Conservation (phyloP, 2,113 vertebrate species). For the Alces alces region DNA sequence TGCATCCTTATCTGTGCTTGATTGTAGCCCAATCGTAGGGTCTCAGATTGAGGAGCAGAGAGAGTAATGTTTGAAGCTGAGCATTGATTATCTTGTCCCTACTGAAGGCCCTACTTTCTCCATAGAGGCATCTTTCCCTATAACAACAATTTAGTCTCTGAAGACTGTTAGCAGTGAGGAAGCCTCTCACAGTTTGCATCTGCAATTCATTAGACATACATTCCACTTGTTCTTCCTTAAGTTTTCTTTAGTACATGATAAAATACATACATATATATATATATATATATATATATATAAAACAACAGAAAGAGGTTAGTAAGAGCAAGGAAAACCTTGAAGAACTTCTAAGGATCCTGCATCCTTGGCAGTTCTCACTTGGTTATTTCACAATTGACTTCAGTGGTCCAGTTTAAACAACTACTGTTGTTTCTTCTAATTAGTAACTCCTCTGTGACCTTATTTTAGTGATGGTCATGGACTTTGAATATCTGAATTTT, state of each 20-base stretch:
- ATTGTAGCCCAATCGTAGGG: neutral
- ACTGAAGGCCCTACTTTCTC: neutral
- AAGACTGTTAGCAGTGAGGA: neutral
- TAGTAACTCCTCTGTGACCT: neutral
- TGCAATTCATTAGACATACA: neutral
- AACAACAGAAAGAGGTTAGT: neutral
- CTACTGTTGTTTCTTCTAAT: neutral
- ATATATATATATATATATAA: neutral
- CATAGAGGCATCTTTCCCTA: neutral
- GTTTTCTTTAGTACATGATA: neutral
- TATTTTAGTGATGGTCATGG: neutral
- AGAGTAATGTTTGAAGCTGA: neutral
- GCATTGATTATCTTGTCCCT: neutral
- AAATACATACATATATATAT: neutral
- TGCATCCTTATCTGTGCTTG: neutral
- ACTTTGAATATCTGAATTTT: neutral
- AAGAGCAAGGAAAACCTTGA: neutral
- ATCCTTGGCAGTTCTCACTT: neutral
- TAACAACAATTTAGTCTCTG: neutral
- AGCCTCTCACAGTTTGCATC: neutral
- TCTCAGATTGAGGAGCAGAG: neutral
- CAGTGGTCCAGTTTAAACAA: neutral
- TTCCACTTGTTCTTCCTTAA: neutral
- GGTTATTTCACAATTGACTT: rapidly evolving
- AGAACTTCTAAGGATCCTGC: neutral